These are phyloP conservation scores for Exaiptasia diaphana DNA, from an alignment of 64 coral and sea anemone species.

Conservation along the genomic window DNA sequence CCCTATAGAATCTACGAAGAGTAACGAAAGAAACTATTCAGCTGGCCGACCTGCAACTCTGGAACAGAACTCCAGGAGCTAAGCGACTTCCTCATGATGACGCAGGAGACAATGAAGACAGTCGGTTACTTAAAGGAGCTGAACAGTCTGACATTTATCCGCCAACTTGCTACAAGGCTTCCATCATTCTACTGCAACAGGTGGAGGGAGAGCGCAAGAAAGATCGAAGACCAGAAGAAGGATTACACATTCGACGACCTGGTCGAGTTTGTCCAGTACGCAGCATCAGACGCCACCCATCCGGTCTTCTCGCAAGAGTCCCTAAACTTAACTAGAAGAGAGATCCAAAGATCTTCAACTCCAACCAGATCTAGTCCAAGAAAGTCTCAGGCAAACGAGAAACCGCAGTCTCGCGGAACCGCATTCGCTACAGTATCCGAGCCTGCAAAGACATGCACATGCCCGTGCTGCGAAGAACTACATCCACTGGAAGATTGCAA, in stretches of 20 bases:
- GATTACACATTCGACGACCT: constrained; percentile 44
- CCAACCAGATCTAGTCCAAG: neutral
- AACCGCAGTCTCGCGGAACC: neutral
- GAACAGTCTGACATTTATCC: constrained; percentile 29
- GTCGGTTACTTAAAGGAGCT: constrained; percentile 30
- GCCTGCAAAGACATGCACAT: neutral
- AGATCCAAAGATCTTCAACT: too few relatives aligned
- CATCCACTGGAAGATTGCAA: constrained; percentile 18
- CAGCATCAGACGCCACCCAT: constrained; percentile 48
- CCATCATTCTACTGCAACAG: constrained; percentile 15
- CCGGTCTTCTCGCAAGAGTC: constrained; percentile 48
- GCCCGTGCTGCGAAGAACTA: neutral
- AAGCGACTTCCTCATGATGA: constrained; percentile 54
- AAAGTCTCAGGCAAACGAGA: neutral
- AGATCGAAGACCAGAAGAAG: constrained; percentile 4
- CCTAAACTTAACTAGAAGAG: neutral
- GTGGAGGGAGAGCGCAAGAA: constrained; percentile 51
- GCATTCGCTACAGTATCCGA: neutral
- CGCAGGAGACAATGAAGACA: constrained; percentile 54
- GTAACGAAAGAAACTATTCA: constrained; percentile 20
- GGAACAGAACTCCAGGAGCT: constrained; percentile 20
- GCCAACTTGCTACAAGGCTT: constrained; percentile 5
- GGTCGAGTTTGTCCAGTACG: constrained; percentile 49
- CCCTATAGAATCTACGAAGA: constrained; percentile 49
- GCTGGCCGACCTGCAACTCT: constrained; percentile 12